These are phyloP conservation scores for Coenobita brevimanus DNA, from an alignment of 1,140 invertebrate species.

Conservation along the genomic window DNA sequence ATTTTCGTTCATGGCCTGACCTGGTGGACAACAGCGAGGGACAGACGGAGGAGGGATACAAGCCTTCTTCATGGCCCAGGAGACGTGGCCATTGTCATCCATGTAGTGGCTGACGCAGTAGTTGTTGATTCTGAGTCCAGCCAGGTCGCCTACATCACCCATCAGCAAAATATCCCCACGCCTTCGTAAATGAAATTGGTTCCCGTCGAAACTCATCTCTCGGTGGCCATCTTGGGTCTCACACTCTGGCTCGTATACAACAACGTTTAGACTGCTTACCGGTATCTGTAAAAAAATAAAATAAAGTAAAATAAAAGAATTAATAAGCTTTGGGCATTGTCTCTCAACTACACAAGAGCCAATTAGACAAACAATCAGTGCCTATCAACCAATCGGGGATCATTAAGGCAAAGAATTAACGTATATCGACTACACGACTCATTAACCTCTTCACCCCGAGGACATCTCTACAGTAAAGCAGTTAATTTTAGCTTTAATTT, in stretches of 20 bases:
- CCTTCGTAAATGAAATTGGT: conserved; percentile 12
- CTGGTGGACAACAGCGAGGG: conserved; percentile 33
- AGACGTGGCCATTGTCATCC: neutral
- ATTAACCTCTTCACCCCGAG: no score
- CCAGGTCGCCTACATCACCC: neutral
- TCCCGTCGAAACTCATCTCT: conserved; percentile 4
- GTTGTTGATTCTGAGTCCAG: conserved; percentile 27
- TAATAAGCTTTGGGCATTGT: no score
- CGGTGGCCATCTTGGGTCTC: neutral
- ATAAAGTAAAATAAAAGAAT: no score
- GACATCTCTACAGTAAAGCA: no score
- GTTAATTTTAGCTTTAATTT: no score
- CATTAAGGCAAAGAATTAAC: no score
- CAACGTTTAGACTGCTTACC: neutral
- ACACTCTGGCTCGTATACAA: conserved; percentile 15
- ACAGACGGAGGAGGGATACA: conserved; percentile 23
- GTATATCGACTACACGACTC: no score
- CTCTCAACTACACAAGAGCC: no score
- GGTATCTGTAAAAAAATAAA: no score
- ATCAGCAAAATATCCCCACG: conserved; percentile 23
- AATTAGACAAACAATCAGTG: no score
- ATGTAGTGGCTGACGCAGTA: conserved; percentile 4
- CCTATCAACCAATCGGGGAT: no score
- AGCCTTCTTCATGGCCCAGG: conserved; percentile 16
- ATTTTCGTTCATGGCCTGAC: conserved; percentile 18